Evolutionary conservation across 2,888 invertebrate species (phyloP).

Genomic region (Leucophora obtusa): DNA sequence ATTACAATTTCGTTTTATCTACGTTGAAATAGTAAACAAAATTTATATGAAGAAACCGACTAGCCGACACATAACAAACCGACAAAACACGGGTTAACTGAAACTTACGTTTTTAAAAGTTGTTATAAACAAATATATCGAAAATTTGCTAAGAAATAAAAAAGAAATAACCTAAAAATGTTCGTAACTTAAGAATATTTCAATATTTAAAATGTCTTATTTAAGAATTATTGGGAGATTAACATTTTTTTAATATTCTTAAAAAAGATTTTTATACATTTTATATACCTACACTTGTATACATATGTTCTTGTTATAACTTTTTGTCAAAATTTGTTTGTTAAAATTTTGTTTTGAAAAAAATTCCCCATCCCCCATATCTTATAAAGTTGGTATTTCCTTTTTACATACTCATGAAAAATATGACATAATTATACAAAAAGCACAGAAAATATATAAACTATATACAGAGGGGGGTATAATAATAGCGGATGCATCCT

Average conservation of each 20-base stretch:
- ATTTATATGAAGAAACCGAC: not conserved
- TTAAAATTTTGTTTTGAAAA: not conserved
- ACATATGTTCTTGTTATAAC: too few relatives aligned
- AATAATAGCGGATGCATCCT: not conserved
- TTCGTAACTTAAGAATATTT: too few relatives aligned
- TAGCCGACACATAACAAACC: not conserved
- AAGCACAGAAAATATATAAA: slow-evolving; percentile 13
- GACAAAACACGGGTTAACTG: not conserved
- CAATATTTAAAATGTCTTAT: too few relatives aligned
- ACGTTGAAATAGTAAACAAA: not conserved
- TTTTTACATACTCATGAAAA: slow-evolving; percentile 54
- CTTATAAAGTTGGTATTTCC: slow-evolving; percentile 45
- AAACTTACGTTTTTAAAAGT: not conserved
- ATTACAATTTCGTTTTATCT: not conserved
- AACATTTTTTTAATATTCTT: not conserved
- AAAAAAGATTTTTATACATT: not conserved
- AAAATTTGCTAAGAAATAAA: too few relatives aligned
- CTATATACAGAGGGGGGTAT: slow-evolving; percentile 1
- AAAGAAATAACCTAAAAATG: too few relatives aligned
- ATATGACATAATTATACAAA: slow-evolving; percentile 60
- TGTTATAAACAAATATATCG: not conserved
- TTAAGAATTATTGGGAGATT: not conserved
- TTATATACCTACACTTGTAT: not conserved
- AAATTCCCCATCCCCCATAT: not conserved
- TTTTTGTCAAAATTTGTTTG: not conserved